A percentile compares a stretch with the other conserved stretches of the same genome.
These are phyloP conservation scores for Melanotaenia nigrans DNA, from an alignment of 2,797 vertebrate genomes.

Conservation along the genomic window DNA sequence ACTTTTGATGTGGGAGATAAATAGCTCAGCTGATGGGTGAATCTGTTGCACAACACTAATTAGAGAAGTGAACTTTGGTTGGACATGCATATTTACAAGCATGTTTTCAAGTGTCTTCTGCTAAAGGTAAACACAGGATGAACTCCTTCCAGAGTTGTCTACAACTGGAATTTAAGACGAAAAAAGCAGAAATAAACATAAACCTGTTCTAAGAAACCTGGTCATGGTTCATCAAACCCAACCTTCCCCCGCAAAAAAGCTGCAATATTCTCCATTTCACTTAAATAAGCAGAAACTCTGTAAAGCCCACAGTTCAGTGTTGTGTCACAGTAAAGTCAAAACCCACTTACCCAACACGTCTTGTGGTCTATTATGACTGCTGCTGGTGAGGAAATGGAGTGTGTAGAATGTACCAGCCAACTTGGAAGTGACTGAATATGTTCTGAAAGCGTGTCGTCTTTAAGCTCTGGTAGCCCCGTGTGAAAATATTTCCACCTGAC, in stretches of 20 bases:
- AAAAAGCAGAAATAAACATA: neutral
- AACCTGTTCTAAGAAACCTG: neutral
- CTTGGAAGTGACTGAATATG: neutral
- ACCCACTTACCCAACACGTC: conserved; percentile 53
- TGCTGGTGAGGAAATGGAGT: conserved; percentile 18
- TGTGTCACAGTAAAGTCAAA: conserved; percentile 30
- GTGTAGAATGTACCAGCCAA: neutral
- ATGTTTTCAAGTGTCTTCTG: neutral
- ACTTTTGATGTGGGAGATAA: too few species aligned
- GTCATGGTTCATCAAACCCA: neutral
- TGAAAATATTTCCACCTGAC: neutral
- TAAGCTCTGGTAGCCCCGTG: neutral
- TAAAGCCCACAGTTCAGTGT: neutral
- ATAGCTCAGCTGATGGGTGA: neutral
- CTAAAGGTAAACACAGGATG: too few species aligned
- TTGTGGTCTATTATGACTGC: conserved; percentile 31
- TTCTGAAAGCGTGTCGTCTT: conserved; percentile 19
- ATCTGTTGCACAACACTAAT: neutral
- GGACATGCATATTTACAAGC: conserved; percentile 1
- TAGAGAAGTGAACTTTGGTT: conserved; percentile 17
- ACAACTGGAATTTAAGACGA: too few species aligned
- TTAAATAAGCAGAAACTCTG: conserved; percentile 20
- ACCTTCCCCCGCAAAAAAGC: neutral
- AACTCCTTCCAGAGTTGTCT: too few species aligned
- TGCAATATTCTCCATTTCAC: conserved; percentile 6